Percentiles rank a stretch among this genome's conserved stretches.
phyloP scores from a whole-genome alignment of 2,888 invertebrate genomes.

The Apodemia hepburni region DNA sequence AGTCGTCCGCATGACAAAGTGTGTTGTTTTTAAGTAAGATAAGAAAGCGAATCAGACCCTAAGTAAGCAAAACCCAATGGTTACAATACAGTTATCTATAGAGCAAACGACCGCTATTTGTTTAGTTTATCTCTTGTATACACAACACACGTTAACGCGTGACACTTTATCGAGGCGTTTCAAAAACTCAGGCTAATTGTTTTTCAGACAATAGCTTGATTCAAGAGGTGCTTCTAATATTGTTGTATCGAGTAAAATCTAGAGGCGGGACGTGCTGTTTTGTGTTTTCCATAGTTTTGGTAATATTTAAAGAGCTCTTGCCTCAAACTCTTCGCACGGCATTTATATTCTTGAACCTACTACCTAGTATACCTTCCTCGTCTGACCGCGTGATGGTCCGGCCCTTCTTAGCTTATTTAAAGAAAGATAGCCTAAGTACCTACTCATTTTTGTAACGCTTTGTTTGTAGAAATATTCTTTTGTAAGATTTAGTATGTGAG shows the following conservation, averaged over 20 bases:
- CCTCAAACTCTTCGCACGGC: no score
- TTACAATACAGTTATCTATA: constrained; percentile 60
- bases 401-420: no score
- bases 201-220: constrained; percentile 7
- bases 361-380: no score
- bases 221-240: not conserved
- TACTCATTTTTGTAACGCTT: no score
- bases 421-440: no score
- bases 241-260: not conserved
- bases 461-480: no score
- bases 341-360: no score
- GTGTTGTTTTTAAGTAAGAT: constrained; percentile 36
- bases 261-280: not conserved
- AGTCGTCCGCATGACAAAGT: constrained; percentile 16
- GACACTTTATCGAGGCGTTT: constrained; percentile 32
- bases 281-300: not conserved
- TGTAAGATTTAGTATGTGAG: no score
- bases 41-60: constrained; percentile 58
- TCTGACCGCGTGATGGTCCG: no score
- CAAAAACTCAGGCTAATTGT: constrained; percentile 11
- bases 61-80: constrained; percentile 52
- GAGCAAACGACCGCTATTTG: constrained; percentile 62
- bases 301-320: not conserved
- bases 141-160: constrained; percentile 43
- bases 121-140: constrained; percentile 64